Evolutionary conservation across 2,888 invertebrate species (phyloP).

Genomic region (Agonopterix arenella): DNA sequence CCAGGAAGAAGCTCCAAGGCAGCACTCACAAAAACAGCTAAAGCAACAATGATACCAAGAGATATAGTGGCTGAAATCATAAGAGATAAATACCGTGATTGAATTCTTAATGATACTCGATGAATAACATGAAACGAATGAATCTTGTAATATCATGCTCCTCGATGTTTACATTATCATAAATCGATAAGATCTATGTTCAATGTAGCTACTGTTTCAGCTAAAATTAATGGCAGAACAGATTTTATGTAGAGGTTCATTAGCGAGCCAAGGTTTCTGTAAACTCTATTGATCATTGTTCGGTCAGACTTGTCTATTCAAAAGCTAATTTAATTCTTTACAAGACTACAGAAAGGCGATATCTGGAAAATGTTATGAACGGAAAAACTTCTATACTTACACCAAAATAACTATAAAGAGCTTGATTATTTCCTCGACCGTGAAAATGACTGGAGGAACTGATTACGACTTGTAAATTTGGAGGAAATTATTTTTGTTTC

Average conservation of each 20-base stretch:
- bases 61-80: conserved; percentile 68
- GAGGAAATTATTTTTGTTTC: background rate
- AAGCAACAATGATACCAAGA: conserved; percentile 64
- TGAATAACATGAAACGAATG: background rate
- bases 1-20: conserved; percentile 60
- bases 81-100: conserved; percentile 53
- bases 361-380: too few relatives aligned
- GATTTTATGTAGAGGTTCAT: too few relatives aligned
- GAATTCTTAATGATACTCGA: conserved; percentile 5
- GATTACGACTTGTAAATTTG: background rate
- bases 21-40: conserved; percentile 58
- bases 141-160: background rate
- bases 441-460: too few relatives aligned
- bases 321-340: too few relatives aligned
- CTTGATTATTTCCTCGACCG: too few relatives aligned
- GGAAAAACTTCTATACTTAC: too few relatives aligned
- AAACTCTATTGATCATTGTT: too few relatives aligned
- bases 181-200: conserved; percentile 1
- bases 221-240: too few relatives aligned
- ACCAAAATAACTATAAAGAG: too few relatives aligned
- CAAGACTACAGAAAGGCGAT: too few relatives aligned
- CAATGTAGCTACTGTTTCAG: background rate
- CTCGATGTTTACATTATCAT: conserved; percentile 2
- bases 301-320: too few relatives aligned
- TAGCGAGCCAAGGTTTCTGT: too few relatives aligned